Conservation (phyloP, 2,797 vertebrate species). For the Lacerta bilineata region DNA sequence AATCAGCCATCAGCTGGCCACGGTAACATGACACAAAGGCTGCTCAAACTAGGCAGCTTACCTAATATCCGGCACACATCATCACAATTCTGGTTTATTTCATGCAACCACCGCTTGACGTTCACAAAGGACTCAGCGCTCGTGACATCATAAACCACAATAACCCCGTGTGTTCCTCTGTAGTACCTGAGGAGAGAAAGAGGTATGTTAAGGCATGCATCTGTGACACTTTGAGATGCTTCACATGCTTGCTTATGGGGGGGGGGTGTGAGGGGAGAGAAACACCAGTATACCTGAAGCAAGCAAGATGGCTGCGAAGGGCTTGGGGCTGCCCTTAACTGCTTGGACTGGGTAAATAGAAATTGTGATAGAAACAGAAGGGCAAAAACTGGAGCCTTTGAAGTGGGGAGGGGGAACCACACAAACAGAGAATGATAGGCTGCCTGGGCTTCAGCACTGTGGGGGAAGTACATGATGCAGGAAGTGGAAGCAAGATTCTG, state of each 20-base stretch:
- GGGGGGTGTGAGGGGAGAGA: not conserved
- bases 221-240: too few species aligned
- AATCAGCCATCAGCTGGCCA: not conserved
- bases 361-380: not conserved
- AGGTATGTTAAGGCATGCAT: not conserved
- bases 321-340: not conserved
- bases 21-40: not conserved
- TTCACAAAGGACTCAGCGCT: constrained; percentile 99
- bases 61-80: constrained; percentile 99
- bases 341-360: not conserved
- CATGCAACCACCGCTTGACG: constrained; percentile 99
- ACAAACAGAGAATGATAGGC: not conserved
- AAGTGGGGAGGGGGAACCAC: not conserved
- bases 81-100: constrained; percentile 99
- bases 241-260: not conserved
- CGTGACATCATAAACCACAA: constrained; percentile 98
- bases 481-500: constrained; percentile 16
- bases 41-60: constrained; percentile 67
- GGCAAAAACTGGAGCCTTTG: not conserved
- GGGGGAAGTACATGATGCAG: constrained; percentile 12
- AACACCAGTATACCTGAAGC: not conserved
- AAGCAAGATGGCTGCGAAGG: not conserved
- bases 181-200: constrained; percentile 87
- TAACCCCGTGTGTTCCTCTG: constrained; percentile 97
- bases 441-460: not conserved